Conservation (phyloP, 2,113 vertebrate genomes). For the Eonycteris spelaea region DNA sequence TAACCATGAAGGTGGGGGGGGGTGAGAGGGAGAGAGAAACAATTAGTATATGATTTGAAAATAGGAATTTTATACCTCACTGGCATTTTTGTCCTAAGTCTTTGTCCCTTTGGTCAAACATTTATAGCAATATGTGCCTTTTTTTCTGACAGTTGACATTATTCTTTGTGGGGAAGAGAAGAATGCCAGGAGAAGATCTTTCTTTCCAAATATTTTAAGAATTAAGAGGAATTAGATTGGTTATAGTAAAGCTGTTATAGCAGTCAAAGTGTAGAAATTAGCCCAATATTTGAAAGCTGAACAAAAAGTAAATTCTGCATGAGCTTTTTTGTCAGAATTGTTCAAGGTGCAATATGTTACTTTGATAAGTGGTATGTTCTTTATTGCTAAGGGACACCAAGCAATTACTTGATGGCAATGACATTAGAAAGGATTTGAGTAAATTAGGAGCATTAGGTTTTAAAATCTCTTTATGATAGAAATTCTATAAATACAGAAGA, state of each 20-base stretch:
- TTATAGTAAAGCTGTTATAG: background rate
- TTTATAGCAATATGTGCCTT: background rate
- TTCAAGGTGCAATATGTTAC: background rate
- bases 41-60: constrained; percentile 8
- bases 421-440: background rate
- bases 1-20: background rate
- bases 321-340: background rate
- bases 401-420: background rate
- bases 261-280: background rate
- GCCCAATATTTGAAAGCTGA: background rate
- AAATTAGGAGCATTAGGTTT: background rate
- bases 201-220: constrained; percentile 39
- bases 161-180: background rate
- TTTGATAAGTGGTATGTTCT: background rate
- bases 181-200: background rate
- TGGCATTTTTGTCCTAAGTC: background rate
- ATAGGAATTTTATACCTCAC: constrained; percentile 15
- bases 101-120: background rate
- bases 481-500: constrained; percentile 10
- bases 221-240: constrained; percentile 7
- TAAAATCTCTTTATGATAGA: background rate
- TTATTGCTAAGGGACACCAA: background rate
- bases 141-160: background rate
- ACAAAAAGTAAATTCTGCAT: background rate
- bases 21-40: background rate